Evolutionary conservation across 1,140 invertebrate genomes (phyloP), one percentile per base, ranked within the genome.

Genomic region (Listronotus bonariensis): DNA sequence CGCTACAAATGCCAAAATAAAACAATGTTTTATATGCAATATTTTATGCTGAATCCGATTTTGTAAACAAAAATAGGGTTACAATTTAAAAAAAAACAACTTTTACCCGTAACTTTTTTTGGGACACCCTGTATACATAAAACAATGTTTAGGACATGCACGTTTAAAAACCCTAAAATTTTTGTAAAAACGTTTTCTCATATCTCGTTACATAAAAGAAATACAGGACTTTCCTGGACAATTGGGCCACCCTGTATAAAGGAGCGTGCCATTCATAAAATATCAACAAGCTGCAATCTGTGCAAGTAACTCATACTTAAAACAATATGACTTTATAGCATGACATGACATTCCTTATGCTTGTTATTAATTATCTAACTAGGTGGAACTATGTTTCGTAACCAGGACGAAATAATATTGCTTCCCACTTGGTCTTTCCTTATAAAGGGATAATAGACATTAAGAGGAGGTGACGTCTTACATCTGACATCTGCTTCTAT

Each of bases 271-370:
- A 20, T 2, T 26, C 20, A 10, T 43, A 43, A 6, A 48, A 26
- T 48, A 20, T 48, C 45, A 48, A 48, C 45, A 20, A 10, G 45
- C 15, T 20, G 18, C 45, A 48, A 48, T 18, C 15, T 18, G 8
- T 15, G 18, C 45, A 48, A 45, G 45, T 48, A 48, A 18, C 15
- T 48, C 18, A 48, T 48, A 11, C 15, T 48, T 26, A 48, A 48
- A 17, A 48, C 45, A 48, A 48, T 48, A 48, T 48, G 15, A 48
- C 18, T 48, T 48, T 48, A 48, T 18, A 48, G 18, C 45, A 48
- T 48, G 45, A 48, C 45, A 48, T 48, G 45, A 48, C 45, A 18
- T 48, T 48, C 45, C 18, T 48, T 48, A 48, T 20, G 45, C 18
- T 12, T 48, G 45, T 48, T 48, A 48, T 20, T 48, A 48, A 48